phyloP scores from a whole-genome alignment of 92 coral and sea anemone species.

The Chrysogorgia sp. region DNA sequence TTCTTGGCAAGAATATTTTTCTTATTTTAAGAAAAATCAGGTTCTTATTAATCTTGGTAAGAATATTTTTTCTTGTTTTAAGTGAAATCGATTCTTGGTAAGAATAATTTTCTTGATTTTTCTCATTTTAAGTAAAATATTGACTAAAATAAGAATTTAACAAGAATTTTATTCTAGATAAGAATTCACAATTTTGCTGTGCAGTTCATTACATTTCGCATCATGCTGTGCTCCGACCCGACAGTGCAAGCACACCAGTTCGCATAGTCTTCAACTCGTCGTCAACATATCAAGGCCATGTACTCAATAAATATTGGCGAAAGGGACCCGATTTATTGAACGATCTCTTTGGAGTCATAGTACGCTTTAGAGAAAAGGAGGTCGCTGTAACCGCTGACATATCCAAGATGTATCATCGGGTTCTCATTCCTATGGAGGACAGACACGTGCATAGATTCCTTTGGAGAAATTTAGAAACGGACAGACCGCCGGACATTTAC shows the following conservation, averaged over 20 bases:
- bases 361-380: slow-evolving; percentile 32
- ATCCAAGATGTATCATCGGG: slow-evolving; percentile 41
- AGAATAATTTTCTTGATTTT: no score
- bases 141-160: no score
- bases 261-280: slow-evolving; percentile 63
- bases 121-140: no score
- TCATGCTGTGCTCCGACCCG: slow-evolving; percentile 59
- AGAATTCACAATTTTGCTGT: no score
- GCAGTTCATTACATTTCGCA: slow-evolving; percentile 62
- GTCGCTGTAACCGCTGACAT: slow-evolving; percentile 28
- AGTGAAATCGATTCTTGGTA: no score
- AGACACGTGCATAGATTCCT: slow-evolving; percentile 57
- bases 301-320: slow-evolving; percentile 56
- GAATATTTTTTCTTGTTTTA: no score
- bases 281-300: slow-evolving; percentile 51
- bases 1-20: no score
- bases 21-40: no score
- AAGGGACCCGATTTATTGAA: slow-evolving; percentile 57
- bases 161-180: no score
- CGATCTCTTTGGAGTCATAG: slow-evolving; percentile 15
- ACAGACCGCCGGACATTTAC: slow-evolving; percentile 48
- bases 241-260: slow-evolving; percentile 58
- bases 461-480: slow-evolving; percentile 63
- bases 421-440: slow-evolving; percentile 46
- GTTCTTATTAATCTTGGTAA: no score